Base-by-base conservation (phyloP, 1,140 invertebrate genomes). In the Drosophila suzukii region DNA sequence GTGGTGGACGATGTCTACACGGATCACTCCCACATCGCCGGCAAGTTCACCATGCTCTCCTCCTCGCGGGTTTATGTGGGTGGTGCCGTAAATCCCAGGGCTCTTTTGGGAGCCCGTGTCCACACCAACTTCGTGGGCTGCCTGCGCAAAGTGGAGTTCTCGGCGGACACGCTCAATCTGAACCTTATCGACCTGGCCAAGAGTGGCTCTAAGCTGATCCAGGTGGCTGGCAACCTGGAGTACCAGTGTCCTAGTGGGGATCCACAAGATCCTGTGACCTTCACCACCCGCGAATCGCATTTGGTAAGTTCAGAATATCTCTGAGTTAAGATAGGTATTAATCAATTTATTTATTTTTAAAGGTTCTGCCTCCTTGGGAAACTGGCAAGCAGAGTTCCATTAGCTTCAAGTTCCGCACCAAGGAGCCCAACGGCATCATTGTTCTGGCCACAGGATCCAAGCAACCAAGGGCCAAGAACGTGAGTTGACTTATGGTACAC, bases 111-210 rank as follows among this genome's bases (percentile, higher is more conserved):
- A 0, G 95, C 96, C n/a, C 94, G 96, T 58, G 96, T 97, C 13
- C 95, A 96, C 90, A 96, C 95, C 83, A 98, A 98, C 93, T 99
- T 99, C 91, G 96, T 98, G 71, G 98, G 98, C 5, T 99, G 98
- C 92, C 94, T 99, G 85, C 95, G 97, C 92, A 98, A 99, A 95
- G 98, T 99, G 80, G 96, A 98, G 92, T 99, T 98, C 92, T 95
- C 95, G 34, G 97, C 98, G 0, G 98, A 99, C 91, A 97, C 96
- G 11, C 93, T 98, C 32, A 94, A 95, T 47, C 93, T 99, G 78
- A 97, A 98, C 92, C 93, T 99, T 27, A 96, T 99, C 66, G 97
- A 98, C 81, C 93, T 98, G 88, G 97, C 97, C 1, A 94, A 96
- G 38, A 96, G 95, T 47, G 96, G 96, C 5, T 97, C 96, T 75